phyloP scores from a whole-genome alignment of 2,113 vertebrate genomes.

The Bungarus multicinctus region DNA sequence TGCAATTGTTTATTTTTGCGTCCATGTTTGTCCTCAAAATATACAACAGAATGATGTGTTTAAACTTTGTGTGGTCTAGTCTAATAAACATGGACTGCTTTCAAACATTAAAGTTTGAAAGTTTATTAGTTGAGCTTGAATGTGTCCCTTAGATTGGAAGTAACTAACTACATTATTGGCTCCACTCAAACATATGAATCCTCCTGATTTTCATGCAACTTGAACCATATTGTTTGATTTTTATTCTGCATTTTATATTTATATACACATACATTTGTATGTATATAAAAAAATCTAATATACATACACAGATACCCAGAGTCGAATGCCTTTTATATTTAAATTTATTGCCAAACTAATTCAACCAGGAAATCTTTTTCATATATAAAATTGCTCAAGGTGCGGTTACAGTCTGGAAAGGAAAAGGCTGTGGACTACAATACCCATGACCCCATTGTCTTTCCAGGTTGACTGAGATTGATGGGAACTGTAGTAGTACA shows the following conservation, averaged over 20 bases:
- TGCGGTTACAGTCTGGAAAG: neutral
- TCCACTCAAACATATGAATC: neutral
- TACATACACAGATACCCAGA: neutral
- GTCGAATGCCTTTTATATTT: neutral
- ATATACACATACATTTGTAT: neutral
- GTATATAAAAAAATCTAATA: neutral
- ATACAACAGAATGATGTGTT: neutral
- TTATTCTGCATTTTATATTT: neutral
- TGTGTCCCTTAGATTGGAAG: neutral
- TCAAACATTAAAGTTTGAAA: neutral
- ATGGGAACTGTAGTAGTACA: neutral
- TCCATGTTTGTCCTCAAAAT: accelerated
- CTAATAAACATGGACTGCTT: neutral
- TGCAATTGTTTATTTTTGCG: accelerated
- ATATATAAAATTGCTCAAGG: neutral
- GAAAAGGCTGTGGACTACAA: neutral
- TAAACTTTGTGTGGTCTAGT: neutral
- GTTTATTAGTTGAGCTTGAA: neutral
- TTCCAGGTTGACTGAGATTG: neutral
- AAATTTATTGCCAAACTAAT: neutral
- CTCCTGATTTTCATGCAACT: neutral
- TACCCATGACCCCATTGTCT: neutral
- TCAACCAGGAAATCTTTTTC: neutral
- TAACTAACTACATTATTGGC: neutral
- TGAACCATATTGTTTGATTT: neutral